Percentiles rank a stretch among this genome's conserved stretches.
Conservation (phyloP, 2,113 vertebrate genomes). For the Corydoras maculifer region DNA sequence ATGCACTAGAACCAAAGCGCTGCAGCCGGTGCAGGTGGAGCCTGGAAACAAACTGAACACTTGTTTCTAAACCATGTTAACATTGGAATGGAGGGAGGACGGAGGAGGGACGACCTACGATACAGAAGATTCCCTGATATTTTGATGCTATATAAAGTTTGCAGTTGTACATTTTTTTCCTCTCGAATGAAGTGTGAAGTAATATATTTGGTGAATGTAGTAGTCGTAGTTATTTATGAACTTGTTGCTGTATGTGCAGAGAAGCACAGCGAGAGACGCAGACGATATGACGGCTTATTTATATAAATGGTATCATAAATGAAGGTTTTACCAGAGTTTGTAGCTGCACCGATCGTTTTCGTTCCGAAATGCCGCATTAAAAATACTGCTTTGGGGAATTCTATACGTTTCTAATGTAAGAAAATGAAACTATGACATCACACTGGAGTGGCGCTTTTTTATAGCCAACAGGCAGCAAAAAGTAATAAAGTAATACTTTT, state of each 20-base stretch:
- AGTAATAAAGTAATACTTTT: slow-evolving; percentile 22
- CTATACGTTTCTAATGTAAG: no score
- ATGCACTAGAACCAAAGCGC: slow-evolving; percentile 5
- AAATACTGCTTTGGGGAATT: no score
- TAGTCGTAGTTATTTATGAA: slow-evolving; percentile 96
- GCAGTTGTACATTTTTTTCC: no score
- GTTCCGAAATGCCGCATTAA: no score
- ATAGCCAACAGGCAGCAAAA: not conserved
- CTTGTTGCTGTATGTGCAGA: slow-evolving; percentile 93
- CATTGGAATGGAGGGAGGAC: not conserved
- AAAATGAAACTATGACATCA: not conserved
- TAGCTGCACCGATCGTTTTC: no score
- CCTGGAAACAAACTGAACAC: not conserved
- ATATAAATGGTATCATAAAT: not conserved
- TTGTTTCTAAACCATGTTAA: slow-evolving; percentile 12
- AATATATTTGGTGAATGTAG: slow-evolving; percentile 89
- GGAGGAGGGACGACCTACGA: no score
- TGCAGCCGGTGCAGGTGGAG: slow-evolving; percentile 2
- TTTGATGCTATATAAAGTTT: no score
- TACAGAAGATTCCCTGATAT: no score
- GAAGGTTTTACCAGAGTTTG: no score
- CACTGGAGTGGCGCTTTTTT: not conserved
- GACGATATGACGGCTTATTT: not conserved
- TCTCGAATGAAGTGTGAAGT: slow-evolving; percentile 65
- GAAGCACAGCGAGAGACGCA: slow-evolving; percentile 75